These are phyloP conservation scores for Malacoraja senta DNA, from an alignment of 2,797 vertebrate genomes.

Conservation along the genomic window DNA sequence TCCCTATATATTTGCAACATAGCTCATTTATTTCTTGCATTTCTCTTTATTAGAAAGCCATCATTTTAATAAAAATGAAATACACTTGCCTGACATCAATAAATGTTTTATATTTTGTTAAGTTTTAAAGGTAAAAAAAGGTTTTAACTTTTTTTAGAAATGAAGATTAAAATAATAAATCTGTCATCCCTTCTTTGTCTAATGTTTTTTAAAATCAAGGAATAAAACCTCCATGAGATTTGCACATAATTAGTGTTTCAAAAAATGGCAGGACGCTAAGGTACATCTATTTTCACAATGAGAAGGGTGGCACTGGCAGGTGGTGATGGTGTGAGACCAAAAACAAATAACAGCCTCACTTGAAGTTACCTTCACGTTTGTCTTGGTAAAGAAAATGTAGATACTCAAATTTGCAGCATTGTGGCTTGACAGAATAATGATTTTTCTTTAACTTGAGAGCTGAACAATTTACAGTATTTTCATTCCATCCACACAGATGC, in stretches of 20 bases:
- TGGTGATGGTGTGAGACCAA: not conserved
- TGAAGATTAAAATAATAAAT: slow-evolving; percentile 9
- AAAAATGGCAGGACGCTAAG: not conserved
- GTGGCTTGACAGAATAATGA: not conserved
- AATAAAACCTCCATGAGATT: not conserved
- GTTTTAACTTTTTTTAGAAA: not conserved
- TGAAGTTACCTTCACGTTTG: not conserved
- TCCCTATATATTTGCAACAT: no score
- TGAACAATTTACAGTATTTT: not conserved
- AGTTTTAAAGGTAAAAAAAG: no score
- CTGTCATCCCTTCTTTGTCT: not conserved
- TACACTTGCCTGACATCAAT: not conserved
- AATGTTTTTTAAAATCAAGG: not conserved
- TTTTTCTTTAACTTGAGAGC: not conserved
- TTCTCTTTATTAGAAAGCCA: not conserved
- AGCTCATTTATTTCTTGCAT: not conserved
- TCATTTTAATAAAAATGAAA: not conserved
- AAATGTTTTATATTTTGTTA: not conserved
- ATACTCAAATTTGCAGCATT: not conserved
- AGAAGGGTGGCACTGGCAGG: not conserved
- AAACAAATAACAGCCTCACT: not conserved
- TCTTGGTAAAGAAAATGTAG: not conserved
- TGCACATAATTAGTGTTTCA: not conserved
- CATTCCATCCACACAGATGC: not conserved
- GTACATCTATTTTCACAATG: not conserved